Conservation (phyloP, 2,113 vertebrate genomes). For the Typhlomys cinereus region DNA sequence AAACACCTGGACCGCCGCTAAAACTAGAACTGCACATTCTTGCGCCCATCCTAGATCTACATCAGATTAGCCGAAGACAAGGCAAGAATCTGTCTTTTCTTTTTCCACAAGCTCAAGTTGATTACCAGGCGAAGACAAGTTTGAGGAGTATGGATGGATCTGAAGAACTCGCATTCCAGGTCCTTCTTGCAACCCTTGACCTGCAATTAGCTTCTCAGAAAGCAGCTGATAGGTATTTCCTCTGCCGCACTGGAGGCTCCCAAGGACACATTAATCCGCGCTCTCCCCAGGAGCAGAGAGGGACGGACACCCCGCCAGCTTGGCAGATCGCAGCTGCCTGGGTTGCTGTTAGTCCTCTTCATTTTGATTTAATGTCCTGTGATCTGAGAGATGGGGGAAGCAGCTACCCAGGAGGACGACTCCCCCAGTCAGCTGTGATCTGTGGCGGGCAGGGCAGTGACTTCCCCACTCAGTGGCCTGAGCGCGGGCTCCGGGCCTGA, state of each 20-base stretch:
- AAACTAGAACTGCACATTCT: background rate
- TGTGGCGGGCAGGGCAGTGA: background rate
- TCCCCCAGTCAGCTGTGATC: background rate
- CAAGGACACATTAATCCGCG: background rate
- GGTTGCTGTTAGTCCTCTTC: background rate
- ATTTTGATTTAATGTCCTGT: background rate
- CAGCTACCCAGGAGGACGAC: background rate
- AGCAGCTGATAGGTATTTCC: background rate
- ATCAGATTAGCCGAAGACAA: background rate
- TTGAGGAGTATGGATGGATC: rapidly evolving
- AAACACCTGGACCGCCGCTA: no score
- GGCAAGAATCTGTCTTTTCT: background rate
- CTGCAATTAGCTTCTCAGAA: background rate
- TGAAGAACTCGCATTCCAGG: background rate
- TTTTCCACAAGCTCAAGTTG: background rate
- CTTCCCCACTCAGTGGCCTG: no score
- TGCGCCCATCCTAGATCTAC: background rate
- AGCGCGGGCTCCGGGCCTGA: background rate
- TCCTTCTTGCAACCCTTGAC: background rate
- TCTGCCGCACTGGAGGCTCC: background rate
- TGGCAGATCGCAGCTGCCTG: background rate
- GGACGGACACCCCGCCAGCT: background rate
- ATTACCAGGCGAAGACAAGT: background rate
- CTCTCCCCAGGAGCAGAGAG: background rate
- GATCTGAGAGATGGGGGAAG: background rate